Base-by-base conservation (phyloP, 2,888 invertebrate species). In the Augochlorella aurata region DNA sequence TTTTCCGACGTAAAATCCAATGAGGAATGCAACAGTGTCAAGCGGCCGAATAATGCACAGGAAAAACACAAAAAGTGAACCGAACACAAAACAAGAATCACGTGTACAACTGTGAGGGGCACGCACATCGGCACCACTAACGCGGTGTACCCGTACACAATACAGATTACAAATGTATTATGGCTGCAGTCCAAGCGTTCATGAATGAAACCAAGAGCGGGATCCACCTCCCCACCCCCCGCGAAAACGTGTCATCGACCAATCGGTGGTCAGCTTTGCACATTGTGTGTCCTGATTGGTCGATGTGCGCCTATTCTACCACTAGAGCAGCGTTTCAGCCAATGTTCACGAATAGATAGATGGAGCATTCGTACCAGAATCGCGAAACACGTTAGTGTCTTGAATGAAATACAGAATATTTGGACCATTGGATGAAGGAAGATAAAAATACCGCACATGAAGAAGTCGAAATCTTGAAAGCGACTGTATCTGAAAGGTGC, bases 121-220 rank as follows among this genome's bases (percentile, higher is more conserved):
- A 90, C 90, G 90, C 91, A 92, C 92, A 91, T 91, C 91, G 92
- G 90, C 89, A 90, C 88, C 90, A 91, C 92, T 92, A 83, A 91
- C 91, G 90, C 91, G 90, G 88, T 85, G 84, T 89, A 90, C 85
- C 90, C 91, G 91, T 90, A 91, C 90, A 92, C 91, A 91, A 91
- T 90, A 92, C 90, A 90, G 90, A 90, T 91, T 90, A 91, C 91
- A 90, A 90, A 90, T 92, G 90, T 92, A 90, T 91, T 91, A 90
- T 89, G 90, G 90, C 91, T 86, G 89, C 89, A 86, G 82, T 86
- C 85, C 88, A 89, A 89, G 86, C 88, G 90, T 91, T 92, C 93
- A 93, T 93, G 93, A 93, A 93, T 93, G 93, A 93, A 93, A 93
- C 92, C 91, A 89, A 92, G 85, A 90, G 90, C 92, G 90, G 77